Evolutionary conservation across 2,113 vertebrate species (phyloP), one percentile per base, ranked within the genome.

Genomic region (Mola mola): DNA sequence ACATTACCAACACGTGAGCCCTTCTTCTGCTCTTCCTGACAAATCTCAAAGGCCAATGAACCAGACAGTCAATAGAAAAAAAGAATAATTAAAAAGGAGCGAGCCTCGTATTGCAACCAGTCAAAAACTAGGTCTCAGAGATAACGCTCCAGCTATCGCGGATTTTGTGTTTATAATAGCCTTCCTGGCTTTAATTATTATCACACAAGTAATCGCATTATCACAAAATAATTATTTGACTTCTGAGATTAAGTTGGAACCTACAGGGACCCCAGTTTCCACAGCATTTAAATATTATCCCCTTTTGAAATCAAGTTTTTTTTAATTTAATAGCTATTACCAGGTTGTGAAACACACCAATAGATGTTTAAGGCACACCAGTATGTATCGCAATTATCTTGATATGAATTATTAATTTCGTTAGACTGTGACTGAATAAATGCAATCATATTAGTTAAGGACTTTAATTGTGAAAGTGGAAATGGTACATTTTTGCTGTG

Each of bases 151-250:
- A 61, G 58, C 42, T 37, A 47, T 2, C 6, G 7, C 6, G 12
- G 56, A 9, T 40, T 60, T 63, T 24, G 25, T 79, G 66, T 83
- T 84, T 62, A 36, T 80, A 75, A 75, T 56, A 62, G 67, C 66
- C 51, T 76, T 28, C 26, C 68, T 22, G 10, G 17, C 59, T 84
- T 81, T 87, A 84, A 88, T 89, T 87, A 88, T 81, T 66, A 81
- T 57, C 64, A 78, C 65, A 57, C 74, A 81, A 83, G 79, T 87
- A 78, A 79, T 82, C 75, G 82, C 71, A 43, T 41, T 72, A 69
- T 76, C 62, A 28, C 58, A 75, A 74, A 79, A 74, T 81, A 68
- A 87, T 84, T 79, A 70, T 84, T 74, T 78, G 57, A 80, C 63
- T 80, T 73, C 83, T 75, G 63, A 62, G 78, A 82, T 86, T 80